Evolutionary conservation across 2,797 vertebrate species (phyloP).

Genomic region (Potorous gilbertii): DNA sequence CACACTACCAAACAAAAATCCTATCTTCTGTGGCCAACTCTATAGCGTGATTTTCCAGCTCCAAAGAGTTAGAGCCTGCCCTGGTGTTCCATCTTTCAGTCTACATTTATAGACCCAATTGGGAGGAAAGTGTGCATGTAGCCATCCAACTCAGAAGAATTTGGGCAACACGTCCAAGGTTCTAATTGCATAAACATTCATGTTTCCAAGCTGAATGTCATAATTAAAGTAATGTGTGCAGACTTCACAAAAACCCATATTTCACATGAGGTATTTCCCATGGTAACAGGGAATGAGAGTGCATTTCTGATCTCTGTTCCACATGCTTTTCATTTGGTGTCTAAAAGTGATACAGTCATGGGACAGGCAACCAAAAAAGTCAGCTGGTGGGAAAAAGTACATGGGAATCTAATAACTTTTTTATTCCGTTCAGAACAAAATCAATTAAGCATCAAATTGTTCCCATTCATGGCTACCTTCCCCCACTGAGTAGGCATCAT

Average conservation of each 20-base stretch:
- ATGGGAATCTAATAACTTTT: constrained; percentile 59
- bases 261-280: constrained; percentile 70
- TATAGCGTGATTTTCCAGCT: constrained; percentile 44
- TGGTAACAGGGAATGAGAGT: constrained; percentile 63
- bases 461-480: constrained; percentile 2
- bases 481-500: neutral
- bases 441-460: constrained; percentile 57
- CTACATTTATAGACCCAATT: constrained; percentile 57
- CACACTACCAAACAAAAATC: neutral
- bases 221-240: constrained; percentile 81
- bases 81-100: constrained; percentile 58
- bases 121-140: neutral
- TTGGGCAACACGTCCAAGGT: constrained; percentile 71
- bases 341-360: constrained; percentile 74
- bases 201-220: constrained; percentile 76
- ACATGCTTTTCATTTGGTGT: constrained; percentile 81
- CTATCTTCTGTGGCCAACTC: constrained; percentile 36
- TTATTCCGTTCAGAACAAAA: constrained; percentile 45
- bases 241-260: constrained; percentile 78
- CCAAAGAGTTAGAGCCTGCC: constrained; percentile 37
- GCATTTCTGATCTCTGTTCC: constrained; percentile 70
- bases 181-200: constrained; percentile 81
- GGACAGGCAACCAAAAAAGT: constrained; percentile 69
- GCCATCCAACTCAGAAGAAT: constrained; percentile 71
- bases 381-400: constrained; percentile 60